Conservation (phyloP, 2,797 vertebrate genomes). For the Decapterus maruadsi region DNA sequence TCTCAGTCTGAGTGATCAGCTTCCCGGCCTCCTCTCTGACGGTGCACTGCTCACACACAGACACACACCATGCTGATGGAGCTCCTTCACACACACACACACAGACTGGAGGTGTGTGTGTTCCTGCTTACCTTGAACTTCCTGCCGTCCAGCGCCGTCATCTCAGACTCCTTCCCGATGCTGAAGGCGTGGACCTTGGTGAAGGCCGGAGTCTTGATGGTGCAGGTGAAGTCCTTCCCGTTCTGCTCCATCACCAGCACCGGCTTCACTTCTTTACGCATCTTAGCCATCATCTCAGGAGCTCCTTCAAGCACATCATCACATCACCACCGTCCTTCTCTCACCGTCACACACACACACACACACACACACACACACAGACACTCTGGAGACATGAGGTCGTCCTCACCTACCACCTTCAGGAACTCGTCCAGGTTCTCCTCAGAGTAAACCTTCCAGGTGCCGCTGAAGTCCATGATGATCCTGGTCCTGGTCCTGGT, state of each 20-base stretch:
- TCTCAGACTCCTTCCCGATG: constrained; percentile 86
- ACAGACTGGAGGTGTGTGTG: too few relatives aligned
- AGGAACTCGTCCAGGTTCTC: constrained; percentile 89
- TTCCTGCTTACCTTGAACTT: constrained; percentile 80
- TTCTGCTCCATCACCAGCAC: constrained; percentile 87
- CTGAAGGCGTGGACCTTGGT: constrained; percentile 84
- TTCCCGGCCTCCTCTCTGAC: constrained; percentile 86
- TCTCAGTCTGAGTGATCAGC: constrained; percentile 85
- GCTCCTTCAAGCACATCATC: constrained; percentile 82
- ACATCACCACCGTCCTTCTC: too few relatives aligned
- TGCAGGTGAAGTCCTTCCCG: constrained; percentile 85
- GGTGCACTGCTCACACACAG: constrained; percentile 78
- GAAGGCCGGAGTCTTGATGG: constrained; percentile 83
- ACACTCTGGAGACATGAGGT: not conserved
- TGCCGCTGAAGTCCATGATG: constrained; percentile 88
- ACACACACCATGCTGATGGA: not conserved
- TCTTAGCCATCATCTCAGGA: constrained; percentile 85
- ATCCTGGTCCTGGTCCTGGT: not conserved
- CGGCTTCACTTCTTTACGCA: constrained; percentile 86
- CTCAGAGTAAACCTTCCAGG: constrained; percentile 89
- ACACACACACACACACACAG: too few relatives aligned
- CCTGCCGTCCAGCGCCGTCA: constrained; percentile 75
- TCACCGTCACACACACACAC: too few relatives aligned
- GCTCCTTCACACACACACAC: not conserved
- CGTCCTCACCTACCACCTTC: constrained; percentile 77